Conservation (phyloP, 2,797 vertebrate genomes). For the Momotus momota region DNA sequence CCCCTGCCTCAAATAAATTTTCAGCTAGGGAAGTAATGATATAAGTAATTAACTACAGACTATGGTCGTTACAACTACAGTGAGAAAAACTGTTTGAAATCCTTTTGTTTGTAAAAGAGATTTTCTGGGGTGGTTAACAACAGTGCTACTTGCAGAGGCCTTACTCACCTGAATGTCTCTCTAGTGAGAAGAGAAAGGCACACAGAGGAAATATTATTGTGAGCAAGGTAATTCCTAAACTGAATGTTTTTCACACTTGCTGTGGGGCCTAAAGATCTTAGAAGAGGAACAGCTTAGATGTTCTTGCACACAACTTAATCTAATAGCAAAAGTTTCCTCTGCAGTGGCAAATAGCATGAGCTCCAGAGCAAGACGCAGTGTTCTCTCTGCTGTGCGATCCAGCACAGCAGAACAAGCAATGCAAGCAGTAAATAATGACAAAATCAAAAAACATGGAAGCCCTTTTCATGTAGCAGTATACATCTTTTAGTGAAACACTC, state of each 20-base stretch:
- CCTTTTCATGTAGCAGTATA: constrained; percentile 60
- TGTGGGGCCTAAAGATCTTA: not conserved
- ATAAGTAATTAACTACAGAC: not conserved
- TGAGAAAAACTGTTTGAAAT: not conserved
- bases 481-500: constrained; percentile 60
- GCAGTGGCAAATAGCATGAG: not conserved
- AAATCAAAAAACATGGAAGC: constrained; percentile 47
- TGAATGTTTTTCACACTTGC: not conserved
- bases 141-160: not conserved
- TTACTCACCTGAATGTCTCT: not conserved
- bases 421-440: constrained; percentile 56
- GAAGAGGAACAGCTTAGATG: not conserved
- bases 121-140: not conserved
- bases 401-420: not conserved
- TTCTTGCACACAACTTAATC: not conserved
- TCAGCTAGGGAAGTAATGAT: not conserved
- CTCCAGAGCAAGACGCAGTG: not conserved
- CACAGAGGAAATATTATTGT: not conserved
- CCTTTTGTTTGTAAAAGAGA: not conserved
- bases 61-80: not conserved
- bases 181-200: not conserved
- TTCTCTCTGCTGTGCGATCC: not conserved
- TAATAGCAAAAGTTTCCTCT: not conserved
- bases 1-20: not conserved
- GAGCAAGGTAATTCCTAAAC: not conserved